Percentiles rank a stretch among this genome's conserved stretches.
These are phyloP conservation scores for Oryzias sinensis DNA, from an alignment of 2,797 vertebrate species.

Conservation along the genomic window DNA sequence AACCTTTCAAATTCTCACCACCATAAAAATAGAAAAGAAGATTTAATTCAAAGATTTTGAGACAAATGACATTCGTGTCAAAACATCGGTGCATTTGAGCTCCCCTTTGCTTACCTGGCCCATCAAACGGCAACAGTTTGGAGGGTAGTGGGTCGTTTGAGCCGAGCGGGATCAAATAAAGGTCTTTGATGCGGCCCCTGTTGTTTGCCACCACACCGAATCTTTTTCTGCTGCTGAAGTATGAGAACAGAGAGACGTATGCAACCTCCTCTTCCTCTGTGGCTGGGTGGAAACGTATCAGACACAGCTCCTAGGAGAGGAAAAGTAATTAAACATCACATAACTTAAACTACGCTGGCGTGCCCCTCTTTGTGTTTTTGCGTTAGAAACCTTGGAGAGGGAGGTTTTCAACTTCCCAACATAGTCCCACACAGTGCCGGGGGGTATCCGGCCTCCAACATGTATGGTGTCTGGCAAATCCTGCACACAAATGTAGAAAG, in stretches of 20 bases:
- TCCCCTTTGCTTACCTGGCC: constrained; percentile 90
- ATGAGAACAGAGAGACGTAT: constrained; percentile 97
- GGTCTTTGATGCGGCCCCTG: constrained; percentile 97
- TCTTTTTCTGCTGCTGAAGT: constrained; percentile 96
- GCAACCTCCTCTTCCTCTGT: constrained; percentile 98
- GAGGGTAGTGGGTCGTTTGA: constrained; percentile 94
- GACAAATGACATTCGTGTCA: constrained; percentile 1
- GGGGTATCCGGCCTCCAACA: constrained; percentile 92
- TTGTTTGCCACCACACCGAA: constrained; percentile 98
- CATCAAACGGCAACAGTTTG: constrained; percentile 98
- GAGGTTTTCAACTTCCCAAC: constrained; percentile 97
- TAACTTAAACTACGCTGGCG: background rate
- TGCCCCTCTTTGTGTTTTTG: background rate
- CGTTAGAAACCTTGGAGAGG: constrained; percentile 87
- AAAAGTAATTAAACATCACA: constrained; percentile 6
- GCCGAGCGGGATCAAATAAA: constrained; percentile 97
- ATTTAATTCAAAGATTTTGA: constrained; percentile 1
- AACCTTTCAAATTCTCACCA: constrained; percentile 40
- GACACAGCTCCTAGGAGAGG: constrained; percentile 87
- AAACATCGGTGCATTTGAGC: constrained; percentile 2
- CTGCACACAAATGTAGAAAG: constrained; percentile 70
- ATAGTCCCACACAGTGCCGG: constrained; percentile 97
- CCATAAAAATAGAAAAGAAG: constrained; percentile 2
- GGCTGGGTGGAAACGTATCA: constrained; percentile 97
- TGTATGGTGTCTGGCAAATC: constrained; percentile 98